Base-by-base conservation (phyloP, 1,140 invertebrate genomes). In the Helicoverpa zea region DNA sequence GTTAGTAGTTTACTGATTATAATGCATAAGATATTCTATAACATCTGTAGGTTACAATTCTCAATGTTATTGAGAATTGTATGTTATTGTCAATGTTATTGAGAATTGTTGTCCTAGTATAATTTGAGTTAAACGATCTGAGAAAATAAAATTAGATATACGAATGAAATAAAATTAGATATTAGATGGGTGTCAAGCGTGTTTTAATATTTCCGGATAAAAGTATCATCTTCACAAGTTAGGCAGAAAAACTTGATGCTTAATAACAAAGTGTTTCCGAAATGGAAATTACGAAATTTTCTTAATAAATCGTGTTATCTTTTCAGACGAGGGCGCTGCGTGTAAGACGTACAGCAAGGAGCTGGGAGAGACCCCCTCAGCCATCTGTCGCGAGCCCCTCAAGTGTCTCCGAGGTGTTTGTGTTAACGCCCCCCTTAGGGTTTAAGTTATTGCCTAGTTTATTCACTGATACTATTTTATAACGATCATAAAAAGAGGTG, bases 281-380 rank as follows among this genome's bases (percentile, higher is more conserved):
- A 16, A 54, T 16, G 52, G 12, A 54, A 16, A 54, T 54, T 54
- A 54, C 13, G 12, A 16, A 54, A 16, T 64, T 64, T 35, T 64
- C 11, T 23, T 78, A 68, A 58, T 61, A 23, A 23, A 54, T 43
- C 74, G 16, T 64, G 35, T 59, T 77, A 49, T 56, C 76, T 80
- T 91, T 92, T 64, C 82, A 94, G 93, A 83, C 78, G 89, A 93
- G 82, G 88, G 88, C 54, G 85, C 85, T 29, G 87, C 88, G 0
- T 94, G 93, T 83, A 93, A 94, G 83, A 85, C 84, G 5, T 94
- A 94, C 87, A 93, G 90, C 82, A 94, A 93, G 81, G 93, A 94
- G 59, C 80, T 94, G 7, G 93, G 93, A 75, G 93, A 94, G 70
- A 94, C 92, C 18, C 93, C 92, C 3, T 91, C 92, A 7, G 90